A percentile compares a stretch with the other conserved stretches of the same genome.
These are phyloP conservation scores for Calyptommatus sinebrachiatus DNA, from an alignment of 2,113 vertebrate species.

Conservation along the genomic window DNA sequence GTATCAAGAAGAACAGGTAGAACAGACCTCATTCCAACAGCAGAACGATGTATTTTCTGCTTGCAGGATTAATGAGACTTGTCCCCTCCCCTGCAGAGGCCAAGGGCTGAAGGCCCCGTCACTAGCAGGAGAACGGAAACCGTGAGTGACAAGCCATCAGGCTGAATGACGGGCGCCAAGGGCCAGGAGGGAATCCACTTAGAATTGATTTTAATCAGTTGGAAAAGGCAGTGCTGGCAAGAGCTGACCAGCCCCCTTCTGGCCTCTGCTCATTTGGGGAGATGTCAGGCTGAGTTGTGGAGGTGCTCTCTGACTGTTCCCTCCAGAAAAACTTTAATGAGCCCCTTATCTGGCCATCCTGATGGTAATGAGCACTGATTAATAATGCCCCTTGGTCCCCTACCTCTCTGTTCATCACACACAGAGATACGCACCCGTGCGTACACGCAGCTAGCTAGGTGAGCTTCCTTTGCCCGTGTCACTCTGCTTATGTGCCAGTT, in stretches of 20 bases:
- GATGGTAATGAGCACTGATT: conserved; percentile 1
- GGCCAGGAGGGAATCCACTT: conserved; percentile 4
- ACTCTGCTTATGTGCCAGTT: neutral
- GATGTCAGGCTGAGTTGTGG: neutral
- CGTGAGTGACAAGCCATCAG: conserved; percentile 17
- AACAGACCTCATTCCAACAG: neutral
- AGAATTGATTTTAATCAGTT: conserved; percentile 16
- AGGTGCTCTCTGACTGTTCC: neutral
- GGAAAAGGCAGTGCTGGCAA: conserved; percentile 11
- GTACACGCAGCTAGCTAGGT: neutral
- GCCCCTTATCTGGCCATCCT: neutral
- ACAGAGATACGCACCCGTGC: too few relatives aligned
- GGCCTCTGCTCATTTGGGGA: conserved; percentile 3
- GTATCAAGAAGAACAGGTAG: neutral
- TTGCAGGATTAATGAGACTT: neutral
- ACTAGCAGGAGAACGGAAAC: neutral
- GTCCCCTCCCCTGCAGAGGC: neutral
- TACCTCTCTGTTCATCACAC: too few relatives aligned
- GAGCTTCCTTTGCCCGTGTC: neutral
- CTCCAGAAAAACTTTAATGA: conserved; percentile 11
- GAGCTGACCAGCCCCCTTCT: neutral
- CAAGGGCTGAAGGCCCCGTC: neutral
- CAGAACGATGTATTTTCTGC: neutral
- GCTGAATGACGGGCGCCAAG: conserved; percentile 10
- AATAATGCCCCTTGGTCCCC: neutral